Evolutionary conservation across 2,113 vertebrate species (phyloP).

Genomic region (Rhombomys opimus): DNA sequence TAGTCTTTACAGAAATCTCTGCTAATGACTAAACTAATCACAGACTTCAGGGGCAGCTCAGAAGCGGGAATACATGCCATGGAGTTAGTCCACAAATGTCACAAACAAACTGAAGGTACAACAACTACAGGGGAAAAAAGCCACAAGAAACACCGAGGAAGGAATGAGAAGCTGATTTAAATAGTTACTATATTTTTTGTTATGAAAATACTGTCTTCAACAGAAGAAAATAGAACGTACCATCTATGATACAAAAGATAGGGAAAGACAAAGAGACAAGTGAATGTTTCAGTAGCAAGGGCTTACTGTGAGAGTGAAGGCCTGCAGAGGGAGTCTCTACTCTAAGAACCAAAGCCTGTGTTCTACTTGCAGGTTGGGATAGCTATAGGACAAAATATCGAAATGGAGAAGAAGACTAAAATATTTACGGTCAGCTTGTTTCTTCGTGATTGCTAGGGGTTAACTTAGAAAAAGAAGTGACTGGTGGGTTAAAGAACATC

Average conservation of each 20-base stretch:
- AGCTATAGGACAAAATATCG: not conserved
- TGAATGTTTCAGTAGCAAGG: not conserved
- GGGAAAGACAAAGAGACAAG: not conserved
- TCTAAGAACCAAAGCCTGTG: not conserved
- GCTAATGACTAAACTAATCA: not conserved
- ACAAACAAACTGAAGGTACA: not conserved
- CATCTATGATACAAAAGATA: not conserved
- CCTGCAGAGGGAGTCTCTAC: not conserved
- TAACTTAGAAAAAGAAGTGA: not conserved
- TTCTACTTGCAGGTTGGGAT: not conserved
- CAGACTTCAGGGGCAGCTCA: not conserved
- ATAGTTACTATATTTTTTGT: not conserved
- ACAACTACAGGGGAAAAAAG: not conserved
- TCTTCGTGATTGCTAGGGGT: fast-evolving
- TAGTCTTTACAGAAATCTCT: not conserved
- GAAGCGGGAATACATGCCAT: not conserved
- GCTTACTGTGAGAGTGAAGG: no score
- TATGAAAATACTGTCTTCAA: not conserved
- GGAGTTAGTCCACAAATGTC: not conserved
- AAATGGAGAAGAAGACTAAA: not conserved
- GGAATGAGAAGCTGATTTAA: not conserved
- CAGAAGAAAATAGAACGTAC: not conserved
- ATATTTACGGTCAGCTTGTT: not conserved
- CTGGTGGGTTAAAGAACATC: not conserved
- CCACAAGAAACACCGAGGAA: not conserved